Evolutionary conservation across 2,888 invertebrate species (phyloP), one percentile per base, ranked within the genome.

Genomic region (Anorthoa munda): DNA sequence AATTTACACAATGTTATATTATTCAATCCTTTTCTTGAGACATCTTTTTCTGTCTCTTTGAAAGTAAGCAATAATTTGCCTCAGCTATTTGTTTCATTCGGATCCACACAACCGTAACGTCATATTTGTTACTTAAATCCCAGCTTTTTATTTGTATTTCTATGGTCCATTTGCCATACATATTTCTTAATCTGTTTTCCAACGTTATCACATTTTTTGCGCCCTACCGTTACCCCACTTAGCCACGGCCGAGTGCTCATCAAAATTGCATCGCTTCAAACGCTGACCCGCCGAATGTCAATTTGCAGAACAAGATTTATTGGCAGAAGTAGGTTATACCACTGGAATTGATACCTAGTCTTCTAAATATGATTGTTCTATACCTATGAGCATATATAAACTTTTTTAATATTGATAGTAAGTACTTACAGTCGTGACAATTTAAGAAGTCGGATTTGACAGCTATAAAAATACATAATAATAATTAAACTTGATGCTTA

Each of bases 201-300:
- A 69, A 17, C 56, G 58, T 56, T 64, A 65, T 74, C 39, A 45
- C 18, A 53, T 75, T 48, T 81, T 79, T 80, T 63, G 59, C 50
- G 50, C 17, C 76, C 73, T 64, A 74, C 71, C 75, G 83, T 75
- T 73, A 84, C 55, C 11, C 46, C 60, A 70, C 74, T 85, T 83
- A 78, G 84, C 78, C 84, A 89, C 85, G 87, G 82, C 82, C 77
- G 81, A 84, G 72, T 86, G 86, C 82, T 76, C 84, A 81, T 81
- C 64, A 82, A 85, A 86, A 84, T 82, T 86, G 79, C 83, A 86
- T 86, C 77, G 84, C 85, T 87, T 75, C 66, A 79, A 72, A 75
- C 78, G 60, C 71, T 75, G 75, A 68, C 80, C 82, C 79, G 55
- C 78, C 77, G 39, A 78, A 85, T 79, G 82, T 75, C 85, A 87